These are phyloP conservation scores for Balanococcus diminutus DNA, from an alignment of 2,888 invertebrate species.

Conservation along the genomic window DNA sequence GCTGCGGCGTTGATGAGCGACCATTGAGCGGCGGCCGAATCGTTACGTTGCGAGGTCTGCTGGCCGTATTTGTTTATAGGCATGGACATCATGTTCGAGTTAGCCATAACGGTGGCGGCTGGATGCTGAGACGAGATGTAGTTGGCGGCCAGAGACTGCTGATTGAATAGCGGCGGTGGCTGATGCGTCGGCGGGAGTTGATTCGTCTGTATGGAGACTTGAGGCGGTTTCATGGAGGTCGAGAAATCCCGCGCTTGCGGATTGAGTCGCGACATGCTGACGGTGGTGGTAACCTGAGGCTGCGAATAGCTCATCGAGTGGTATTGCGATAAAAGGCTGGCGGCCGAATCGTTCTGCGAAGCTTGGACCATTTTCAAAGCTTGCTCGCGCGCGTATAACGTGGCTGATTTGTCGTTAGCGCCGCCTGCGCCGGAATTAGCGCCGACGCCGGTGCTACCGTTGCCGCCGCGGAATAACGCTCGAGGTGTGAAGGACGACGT, in stretches of 20 bases:
- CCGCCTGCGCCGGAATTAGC: background rate
- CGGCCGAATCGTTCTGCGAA: constrained; percentile 23
- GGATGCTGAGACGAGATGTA: constrained; percentile 54
- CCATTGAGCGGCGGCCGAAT: constrained; percentile 61
- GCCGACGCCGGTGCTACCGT: background rate
- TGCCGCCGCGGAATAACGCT: constrained; percentile 31
- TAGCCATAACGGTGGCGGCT: constrained; percentile 59
- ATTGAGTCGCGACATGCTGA: constrained; percentile 73
- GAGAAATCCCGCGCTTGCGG: constrained; percentile 82
- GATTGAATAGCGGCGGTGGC: constrained; percentile 57
- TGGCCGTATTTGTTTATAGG: constrained; percentile 61
- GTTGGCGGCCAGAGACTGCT: constrained; percentile 50
- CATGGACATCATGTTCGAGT: constrained; percentile 57
- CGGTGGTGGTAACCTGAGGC: constrained; percentile 61
- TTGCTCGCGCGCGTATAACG: constrained; percentile 35
- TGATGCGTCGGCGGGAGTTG: constrained; percentile 56
- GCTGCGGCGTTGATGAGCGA: constrained; percentile 60
- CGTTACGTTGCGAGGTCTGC: constrained; percentile 56
- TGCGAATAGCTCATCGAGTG: constrained; percentile 60
- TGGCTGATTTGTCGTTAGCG: constrained; percentile 28
- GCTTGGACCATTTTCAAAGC: background rate
- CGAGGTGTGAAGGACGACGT: constrained; percentile 32
- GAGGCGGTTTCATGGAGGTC: constrained; percentile 61
- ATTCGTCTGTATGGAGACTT: constrained; percentile 54
- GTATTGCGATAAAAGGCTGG: constrained; percentile 27